phyloP scores from a whole-genome alignment of 2,888 invertebrate species.

The Iphiclides podalirius region DNA sequence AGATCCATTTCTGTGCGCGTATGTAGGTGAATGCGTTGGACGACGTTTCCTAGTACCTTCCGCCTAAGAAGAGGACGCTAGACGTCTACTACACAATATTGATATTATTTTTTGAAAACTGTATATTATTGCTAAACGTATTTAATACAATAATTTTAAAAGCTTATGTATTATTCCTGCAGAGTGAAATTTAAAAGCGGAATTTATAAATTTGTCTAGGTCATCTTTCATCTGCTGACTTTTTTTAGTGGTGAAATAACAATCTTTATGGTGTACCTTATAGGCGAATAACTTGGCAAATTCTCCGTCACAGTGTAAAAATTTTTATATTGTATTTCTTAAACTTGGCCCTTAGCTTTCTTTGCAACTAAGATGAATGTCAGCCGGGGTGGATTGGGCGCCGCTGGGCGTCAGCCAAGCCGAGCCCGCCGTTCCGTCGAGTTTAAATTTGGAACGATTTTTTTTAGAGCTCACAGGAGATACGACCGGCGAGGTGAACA shows the following conservation, averaged over 20 bases:
- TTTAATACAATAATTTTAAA: too few species aligned
- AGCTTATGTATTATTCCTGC: too few species aligned
- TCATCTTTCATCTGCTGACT: too few species aligned
- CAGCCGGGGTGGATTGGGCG: slow-evolving; percentile 51
- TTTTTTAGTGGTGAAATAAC: too few species aligned
- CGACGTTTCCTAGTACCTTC: slow-evolving; percentile 38
- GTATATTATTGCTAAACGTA: too few species aligned
- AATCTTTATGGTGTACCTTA: too few species aligned
- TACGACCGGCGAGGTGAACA: slow-evolving; percentile 70
- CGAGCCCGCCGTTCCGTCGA: slow-evolving; percentile 64
- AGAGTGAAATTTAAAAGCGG: too few species aligned
- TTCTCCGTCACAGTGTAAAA: neutral
- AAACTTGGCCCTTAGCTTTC: slow-evolving; percentile 27
- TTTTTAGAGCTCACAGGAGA: slow-evolving; percentile 62
- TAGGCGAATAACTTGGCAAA: slow-evolving; percentile 2
- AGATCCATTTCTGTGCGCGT: slow-evolving; percentile 42
- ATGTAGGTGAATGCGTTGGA: slow-evolving; percentile 37
- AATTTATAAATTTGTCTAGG: too few species aligned
- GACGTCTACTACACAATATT: too few species aligned
- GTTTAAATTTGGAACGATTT: slow-evolving; percentile 75
- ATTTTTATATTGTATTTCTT: slow-evolving; percentile 2
- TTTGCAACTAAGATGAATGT: slow-evolving; percentile 49
- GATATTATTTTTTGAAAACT: too few species aligned
- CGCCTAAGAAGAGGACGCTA: too few species aligned
- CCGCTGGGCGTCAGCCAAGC: slow-evolving; percentile 72